Base-by-base conservation (phyloP, 1,140 invertebrate genomes). In the Temnothorax curvispinosus region DNA sequence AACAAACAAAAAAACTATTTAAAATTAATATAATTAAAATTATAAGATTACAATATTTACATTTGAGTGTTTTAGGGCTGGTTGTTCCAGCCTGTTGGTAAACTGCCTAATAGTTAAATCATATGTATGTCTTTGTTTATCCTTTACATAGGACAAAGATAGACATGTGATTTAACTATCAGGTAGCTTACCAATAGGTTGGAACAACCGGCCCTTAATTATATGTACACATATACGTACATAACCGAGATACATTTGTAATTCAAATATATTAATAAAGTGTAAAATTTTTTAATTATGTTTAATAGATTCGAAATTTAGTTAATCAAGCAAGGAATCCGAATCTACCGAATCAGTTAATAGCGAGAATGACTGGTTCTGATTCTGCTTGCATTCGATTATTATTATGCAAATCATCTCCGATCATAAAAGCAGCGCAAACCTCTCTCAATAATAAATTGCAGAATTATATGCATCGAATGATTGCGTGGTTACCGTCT, bases 371-470 rank as follows among this genome's bases (percentile, higher is more conserved):
- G 1, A 92, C 96, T 27, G 95, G 95, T 9, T 96, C 96, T 75
- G 96, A 97, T 87, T 97, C 96, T 0, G 96, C 96, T 56, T 98
- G 98, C 89, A 95, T 98, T 2, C 96, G 97, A 93, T 94, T 98
- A 18, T 92, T 98, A 13, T 94, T 98, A 77, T 98, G 98, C 92
- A 98, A 98, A 94, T 96, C 96, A 62, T 96, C 97, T 1, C 97
- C 97, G 2, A 96, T 98, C 56, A 96, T 98, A 86, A 96, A 95
- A 94, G 97, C 97, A 74, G 97, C 97, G 95, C 98, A 98, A 93
- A 96, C 96, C 47, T 96, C 97, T 2, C 92, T 97, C 7, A 90
- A 92, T 85, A 93, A 93, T 69, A 91, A 93, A 50, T 86, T 82
- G 88, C 89, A 44, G 52, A 75, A 38, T 76, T 90, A 78, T 80